Evolutionary conservation across 1,140 invertebrate species (phyloP), one percentile per base, ranked within the genome.

Genomic region (Magallana angulata): DNA sequence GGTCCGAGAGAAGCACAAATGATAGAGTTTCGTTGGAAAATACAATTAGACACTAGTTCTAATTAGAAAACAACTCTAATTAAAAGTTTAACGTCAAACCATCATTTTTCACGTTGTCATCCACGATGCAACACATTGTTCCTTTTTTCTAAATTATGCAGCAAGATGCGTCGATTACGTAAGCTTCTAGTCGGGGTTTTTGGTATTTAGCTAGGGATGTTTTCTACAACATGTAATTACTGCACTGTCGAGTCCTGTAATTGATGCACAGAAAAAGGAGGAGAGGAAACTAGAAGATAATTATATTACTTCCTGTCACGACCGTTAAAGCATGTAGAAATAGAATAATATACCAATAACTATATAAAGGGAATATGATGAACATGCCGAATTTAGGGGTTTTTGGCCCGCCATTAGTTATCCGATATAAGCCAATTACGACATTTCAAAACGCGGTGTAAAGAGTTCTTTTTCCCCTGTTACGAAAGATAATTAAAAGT

Each of bases 71-170:
- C 18, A 24, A 30, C 24, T 30, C 68, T 76, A 30, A 76, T 76
- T 76, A 76, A 76, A 76, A 76, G 68, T 76, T 76, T 76, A 76
- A 76, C 68, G 68, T 76, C 24, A 76, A 76, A 76, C 68, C 68
- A 76, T 76, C 68, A 76, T 76, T 76, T 76, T 76, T 76, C 30
- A 76, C 18, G 9, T 30, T 76, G 68, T 76, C 68, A 76, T 76
- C 68, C 12, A 76, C 24, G 68, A 76, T 36, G 68, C 68, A 76
- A 18, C 24, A 76, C 68, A 76, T 76, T 30, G 36, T 76, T 76
- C 68, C 68, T 30, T 12, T 36, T 11, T 76, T 76, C 36, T 76
- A 48, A 76, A 76, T 76, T 76, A 76, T 76, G 68, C 68, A 76
- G 24, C 68, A 76, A 76, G 68, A 24, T 76, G 68, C 68, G 36